Percentiles rank a stretch among this genome's conserved stretches.
Conservation (phyloP, 2,113 vertebrate species). For the Meriones unguiculatus region DNA sequence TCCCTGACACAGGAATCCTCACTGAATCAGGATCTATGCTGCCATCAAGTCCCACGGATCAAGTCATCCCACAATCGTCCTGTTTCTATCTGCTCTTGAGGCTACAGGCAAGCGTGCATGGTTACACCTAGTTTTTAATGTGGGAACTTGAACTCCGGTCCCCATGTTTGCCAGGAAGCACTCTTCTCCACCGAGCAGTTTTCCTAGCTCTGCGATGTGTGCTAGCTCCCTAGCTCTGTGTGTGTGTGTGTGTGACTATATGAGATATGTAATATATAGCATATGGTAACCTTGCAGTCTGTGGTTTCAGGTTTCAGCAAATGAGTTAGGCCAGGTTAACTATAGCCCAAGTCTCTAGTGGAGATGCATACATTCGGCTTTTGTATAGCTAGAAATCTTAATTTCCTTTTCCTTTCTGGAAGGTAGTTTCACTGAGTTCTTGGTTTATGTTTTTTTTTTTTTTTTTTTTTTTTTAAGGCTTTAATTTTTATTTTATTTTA, state of each 20-base stretch:
- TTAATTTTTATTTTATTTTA: too few species aligned
- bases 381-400: neutral
- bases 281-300: neutral
- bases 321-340: neutral
- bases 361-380: neutral
- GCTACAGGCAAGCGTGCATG: neutral
- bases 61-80: too few species aligned
- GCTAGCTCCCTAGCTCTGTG: neutral
- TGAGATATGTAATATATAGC: neutral
- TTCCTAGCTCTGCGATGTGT: neutral
- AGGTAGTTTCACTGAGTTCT: neutral
- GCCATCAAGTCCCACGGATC: neutral
- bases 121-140: neutral
- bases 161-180: neutral
- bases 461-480: neutral
- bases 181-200: neutral
- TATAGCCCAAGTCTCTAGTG: neutral
- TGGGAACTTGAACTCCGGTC: neutral
- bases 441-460: neutral
- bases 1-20: neutral
- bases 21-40: neutral
- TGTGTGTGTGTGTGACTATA: neutral
- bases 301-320: neutral
- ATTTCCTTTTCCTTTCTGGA: constrained; percentile 25
- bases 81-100: neutral